These are phyloP conservation scores for Dryocosmus kuriphilus DNA, from an alignment of 2,888 invertebrate species.

Conservation along the genomic window DNA sequence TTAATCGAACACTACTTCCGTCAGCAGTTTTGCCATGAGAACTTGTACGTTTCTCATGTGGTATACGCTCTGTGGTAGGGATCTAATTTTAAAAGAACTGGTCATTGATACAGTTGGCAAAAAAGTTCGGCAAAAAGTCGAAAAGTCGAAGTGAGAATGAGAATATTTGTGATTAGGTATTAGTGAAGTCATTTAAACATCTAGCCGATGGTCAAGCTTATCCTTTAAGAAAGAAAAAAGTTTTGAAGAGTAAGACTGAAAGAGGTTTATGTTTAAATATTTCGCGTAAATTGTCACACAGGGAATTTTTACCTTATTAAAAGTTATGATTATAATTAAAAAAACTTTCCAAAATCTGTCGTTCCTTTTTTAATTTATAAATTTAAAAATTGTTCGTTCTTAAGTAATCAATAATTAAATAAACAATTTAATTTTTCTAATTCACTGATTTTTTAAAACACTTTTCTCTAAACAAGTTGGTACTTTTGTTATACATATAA, in stretches of 20 bases:
- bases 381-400: no score
- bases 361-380: no score
- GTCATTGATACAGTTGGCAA: neutral
- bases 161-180: neutral
- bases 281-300: neutral
- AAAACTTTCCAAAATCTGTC: no score
- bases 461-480: no score
- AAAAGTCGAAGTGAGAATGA: neutral
- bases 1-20: neutral
- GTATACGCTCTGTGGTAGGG: neutral
- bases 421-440: no score
- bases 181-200: neutral
- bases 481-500: no score
- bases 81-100: neutral
- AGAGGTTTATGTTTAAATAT: neutral
- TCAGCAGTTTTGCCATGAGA: slow-evolving; percentile 1
- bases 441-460: no score
- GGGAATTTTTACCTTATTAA: neutral
- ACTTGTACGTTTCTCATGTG: neutral
- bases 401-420: no score
- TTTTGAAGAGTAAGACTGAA: neutral
- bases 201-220: neutral
- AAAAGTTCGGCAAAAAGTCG: neutral
- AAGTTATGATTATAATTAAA: no score
- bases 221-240: neutral